Evolutionary conservation across 2,888 invertebrate genomes (phyloP).

Genomic region (Malthinus seriepunctatus): DNA sequence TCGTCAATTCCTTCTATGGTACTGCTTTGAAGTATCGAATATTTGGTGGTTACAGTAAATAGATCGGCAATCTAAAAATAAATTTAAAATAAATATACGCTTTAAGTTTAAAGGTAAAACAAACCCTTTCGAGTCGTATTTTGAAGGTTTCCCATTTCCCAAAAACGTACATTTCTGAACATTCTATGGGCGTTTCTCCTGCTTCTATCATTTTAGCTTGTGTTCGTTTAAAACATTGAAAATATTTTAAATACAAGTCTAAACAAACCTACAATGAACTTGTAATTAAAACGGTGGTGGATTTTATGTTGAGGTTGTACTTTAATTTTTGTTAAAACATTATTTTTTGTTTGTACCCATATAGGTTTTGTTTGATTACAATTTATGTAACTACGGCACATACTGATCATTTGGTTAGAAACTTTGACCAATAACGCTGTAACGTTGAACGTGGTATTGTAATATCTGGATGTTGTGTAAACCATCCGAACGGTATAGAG

Average conservation of each 20-base stretch:
- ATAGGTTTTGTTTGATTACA: constrained; percentile 69
- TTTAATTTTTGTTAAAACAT: constrained; percentile 74
- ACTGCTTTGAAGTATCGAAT: constrained; percentile 74
- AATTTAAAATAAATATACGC: too few species aligned
- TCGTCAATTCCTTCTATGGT: constrained; percentile 80
- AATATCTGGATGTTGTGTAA: constrained; percentile 76
- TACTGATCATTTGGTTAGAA: constrained; percentile 86
- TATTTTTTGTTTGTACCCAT: constrained; percentile 80
- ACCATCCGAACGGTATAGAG: constrained; percentile 83
- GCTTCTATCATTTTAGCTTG: constrained; percentile 71
- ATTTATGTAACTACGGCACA: constrained; percentile 78
- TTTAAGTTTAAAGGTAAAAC: too few species aligned
- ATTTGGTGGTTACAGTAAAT: constrained; percentile 71
- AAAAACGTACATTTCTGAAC: constrained; percentile 88
- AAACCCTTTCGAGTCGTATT: constrained; percentile 72
- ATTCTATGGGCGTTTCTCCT: constrained; percentile 76
- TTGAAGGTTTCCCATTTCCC: constrained; percentile 86
- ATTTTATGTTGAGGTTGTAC: constrained; percentile 50
- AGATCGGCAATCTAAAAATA: constrained; percentile 72
- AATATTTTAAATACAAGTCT: constrained; percentile 62
- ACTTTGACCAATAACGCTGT: constrained; percentile 82
- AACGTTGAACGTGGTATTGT: constrained; percentile 79
- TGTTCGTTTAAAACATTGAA: constrained; percentile 63
- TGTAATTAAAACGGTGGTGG: too few species aligned
- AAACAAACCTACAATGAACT: constrained; percentile 53